phyloP scores from a whole-genome alignment of 2,113 vertebrate species.

The Myxocyprinus asiaticus region DNA sequence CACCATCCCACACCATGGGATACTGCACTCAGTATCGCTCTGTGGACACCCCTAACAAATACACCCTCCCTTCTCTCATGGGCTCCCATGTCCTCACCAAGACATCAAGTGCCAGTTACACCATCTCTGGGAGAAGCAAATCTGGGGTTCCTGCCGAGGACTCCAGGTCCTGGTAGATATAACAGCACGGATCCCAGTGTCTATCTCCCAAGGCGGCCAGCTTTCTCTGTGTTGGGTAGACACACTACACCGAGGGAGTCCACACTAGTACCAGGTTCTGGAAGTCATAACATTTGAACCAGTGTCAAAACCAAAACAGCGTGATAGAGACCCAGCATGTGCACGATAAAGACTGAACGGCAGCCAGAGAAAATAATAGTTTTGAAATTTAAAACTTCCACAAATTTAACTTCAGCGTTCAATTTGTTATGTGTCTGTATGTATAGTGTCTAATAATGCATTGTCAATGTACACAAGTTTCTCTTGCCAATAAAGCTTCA shows the following conservation, averaged over 20 bases:
- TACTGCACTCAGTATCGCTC: conserved; percentile 72
- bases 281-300: conserved; percentile 77
- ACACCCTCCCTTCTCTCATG: conserved; percentile 80
- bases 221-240: conserved; percentile 82
- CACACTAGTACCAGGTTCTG: conserved; percentile 77
- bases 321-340: too few relatives aligned
- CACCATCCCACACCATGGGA: conserved; percentile 83
- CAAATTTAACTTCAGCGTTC: too few relatives aligned
- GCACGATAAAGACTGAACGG: too few relatives aligned
- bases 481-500: too few relatives aligned
- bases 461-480: too few relatives aligned
- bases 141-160: conserved; percentile 71
- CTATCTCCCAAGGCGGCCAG: conserved; percentile 73
- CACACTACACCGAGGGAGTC: conserved; percentile 51
- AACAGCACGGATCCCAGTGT: conserved; percentile 75
- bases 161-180: conserved; percentile 81
- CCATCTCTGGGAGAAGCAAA: conserved; percentile 66
- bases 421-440: too few relatives aligned
- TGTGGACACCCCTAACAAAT: conserved; percentile 79
- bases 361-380: too few relatives aligned
- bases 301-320: too few relatives aligned
- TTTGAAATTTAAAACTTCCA: too few relatives aligned
- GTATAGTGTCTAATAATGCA: too few relatives aligned
- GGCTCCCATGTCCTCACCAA: conserved; percentile 76
- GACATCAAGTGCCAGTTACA: conserved; percentile 78